These are phyloP conservation scores for Callocephalon fimbriatum DNA, from an alignment of 2,113 vertebrate genomes.

Conservation along the genomic window DNA sequence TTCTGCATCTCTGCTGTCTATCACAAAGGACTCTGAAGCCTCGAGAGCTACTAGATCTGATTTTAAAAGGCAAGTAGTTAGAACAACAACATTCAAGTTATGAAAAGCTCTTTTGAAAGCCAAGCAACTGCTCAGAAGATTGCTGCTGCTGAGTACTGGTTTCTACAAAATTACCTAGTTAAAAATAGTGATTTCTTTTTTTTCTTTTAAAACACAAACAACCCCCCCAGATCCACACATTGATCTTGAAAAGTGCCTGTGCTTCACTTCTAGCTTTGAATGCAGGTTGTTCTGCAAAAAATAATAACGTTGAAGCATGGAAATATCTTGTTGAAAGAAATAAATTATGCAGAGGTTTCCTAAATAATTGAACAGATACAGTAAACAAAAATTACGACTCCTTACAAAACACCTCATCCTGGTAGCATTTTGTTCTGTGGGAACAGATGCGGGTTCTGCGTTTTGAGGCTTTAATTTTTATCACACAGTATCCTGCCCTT, in stretches of 20 bases:
- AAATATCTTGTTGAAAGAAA: not conserved
- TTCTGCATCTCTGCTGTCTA: not conserved
- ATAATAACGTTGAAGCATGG: not conserved
- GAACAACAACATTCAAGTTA: not conserved
- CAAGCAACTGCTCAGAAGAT: not conserved
- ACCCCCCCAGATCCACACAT: not conserved
- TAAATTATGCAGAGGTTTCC: slow-evolving; percentile 34
- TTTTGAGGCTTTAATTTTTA: not conserved
- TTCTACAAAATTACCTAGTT: not conserved
- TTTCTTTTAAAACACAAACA: not conserved
- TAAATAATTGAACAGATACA: slow-evolving; percentile 42
- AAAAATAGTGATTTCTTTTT: not conserved
- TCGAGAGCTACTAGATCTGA: not conserved
- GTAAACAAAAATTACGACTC: slow-evolving; percentile 12
- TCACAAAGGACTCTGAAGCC: not conserved
- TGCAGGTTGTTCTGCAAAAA: not conserved
- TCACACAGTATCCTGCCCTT: not conserved
- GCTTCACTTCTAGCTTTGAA: not conserved
- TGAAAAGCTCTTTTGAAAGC: not conserved
- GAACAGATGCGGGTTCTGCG: not conserved
- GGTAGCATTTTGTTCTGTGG: not conserved
- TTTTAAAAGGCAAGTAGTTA: not conserved
- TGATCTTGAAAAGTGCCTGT: not conserved
- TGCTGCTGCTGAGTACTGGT: not conserved
- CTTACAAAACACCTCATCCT: not conserved